Evolutionary conservation across 2,113 vertebrate genomes (phyloP), one percentile per base, ranked within the genome.

Genomic region (Verasper variegatus): DNA sequence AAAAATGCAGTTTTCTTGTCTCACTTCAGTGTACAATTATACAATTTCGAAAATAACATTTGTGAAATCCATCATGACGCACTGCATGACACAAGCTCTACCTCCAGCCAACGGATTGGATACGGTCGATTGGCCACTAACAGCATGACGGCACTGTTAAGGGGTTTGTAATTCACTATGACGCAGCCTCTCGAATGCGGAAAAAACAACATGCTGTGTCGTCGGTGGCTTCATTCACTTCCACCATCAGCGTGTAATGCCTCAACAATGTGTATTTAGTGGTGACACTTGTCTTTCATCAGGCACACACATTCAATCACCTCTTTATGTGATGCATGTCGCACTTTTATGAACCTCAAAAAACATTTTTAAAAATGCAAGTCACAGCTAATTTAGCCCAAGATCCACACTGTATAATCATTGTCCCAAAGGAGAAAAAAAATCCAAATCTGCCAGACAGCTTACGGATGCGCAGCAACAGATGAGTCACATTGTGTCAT

Each of bases 391-490:
- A 89, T 94, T 92, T 88, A 92, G 31, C 68, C 64, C 2, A n/a
- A 63, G 56, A 86, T 81, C 80, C 71, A 63, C 7, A 62, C 84
- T 84, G 66, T 91, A 57, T 89, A 90, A 92, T 90, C 87, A 78
- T 68, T 77, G 70, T 85, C 74, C 80, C 57, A 57, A 81, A 74
- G 82, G 66, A 80, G 64, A 68, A 71, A 70, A 70, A 70, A 75
- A 70, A 23, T 24, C 5, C 8, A 58, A 68, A 86, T 83, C 84
- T 91, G 87, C 70, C 86, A 87, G 87, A 88, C 69, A 89, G 85
- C 72, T 88, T 88, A 90, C 70, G 49, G 74, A 93, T 82, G 81
- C 79, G 88, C 88, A 79, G 89, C 89, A 91, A 91, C 88, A 71
- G 75, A 91, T 89, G 77, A 87, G 87, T 91, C 66, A 82, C 27